phyloP scores from a whole-genome alignment of 2,797 vertebrate genomes.

The Sebastes vulpes region DNA sequence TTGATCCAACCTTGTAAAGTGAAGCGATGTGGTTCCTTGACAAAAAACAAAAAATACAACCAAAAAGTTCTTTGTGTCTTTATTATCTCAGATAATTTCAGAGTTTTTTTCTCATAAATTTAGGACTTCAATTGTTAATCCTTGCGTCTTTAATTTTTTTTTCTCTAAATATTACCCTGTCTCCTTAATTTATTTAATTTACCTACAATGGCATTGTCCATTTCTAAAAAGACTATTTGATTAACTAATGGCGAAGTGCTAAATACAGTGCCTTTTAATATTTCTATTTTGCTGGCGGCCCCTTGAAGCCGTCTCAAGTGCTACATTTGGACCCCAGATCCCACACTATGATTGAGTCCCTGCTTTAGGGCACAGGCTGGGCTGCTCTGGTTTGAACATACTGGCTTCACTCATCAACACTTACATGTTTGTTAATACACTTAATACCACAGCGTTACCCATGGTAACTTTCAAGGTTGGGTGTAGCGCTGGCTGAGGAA shows the following conservation, averaged over 20 bases:
- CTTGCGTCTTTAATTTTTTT: too few relatives aligned
- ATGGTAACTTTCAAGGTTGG: background rate
- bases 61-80: too few relatives aligned
- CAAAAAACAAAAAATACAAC: too few relatives aligned
- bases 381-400: background rate
- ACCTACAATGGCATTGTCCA: background rate
- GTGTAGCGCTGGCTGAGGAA: background rate
- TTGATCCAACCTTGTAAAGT: too few relatives aligned
- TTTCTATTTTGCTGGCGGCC: background rate
- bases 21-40: too few relatives aligned
- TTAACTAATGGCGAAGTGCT: background rate
- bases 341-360: background rate
- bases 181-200: too few relatives aligned
- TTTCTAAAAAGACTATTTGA: background rate
- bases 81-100: too few relatives aligned
- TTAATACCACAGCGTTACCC: constrained; percentile 2
- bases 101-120: too few relatives aligned
- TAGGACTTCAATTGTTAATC: too few relatives aligned
- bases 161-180: too few relatives aligned
- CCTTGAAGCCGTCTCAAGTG: background rate
- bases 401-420: constrained; percentile 17
- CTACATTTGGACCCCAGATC: background rate
- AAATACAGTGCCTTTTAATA: background rate
- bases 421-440: constrained; percentile 4
- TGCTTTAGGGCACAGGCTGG: background rate